Evolutionary conservation across 2,888 invertebrate species (phyloP).

Genomic region (Autographa pulchrina): DNA sequence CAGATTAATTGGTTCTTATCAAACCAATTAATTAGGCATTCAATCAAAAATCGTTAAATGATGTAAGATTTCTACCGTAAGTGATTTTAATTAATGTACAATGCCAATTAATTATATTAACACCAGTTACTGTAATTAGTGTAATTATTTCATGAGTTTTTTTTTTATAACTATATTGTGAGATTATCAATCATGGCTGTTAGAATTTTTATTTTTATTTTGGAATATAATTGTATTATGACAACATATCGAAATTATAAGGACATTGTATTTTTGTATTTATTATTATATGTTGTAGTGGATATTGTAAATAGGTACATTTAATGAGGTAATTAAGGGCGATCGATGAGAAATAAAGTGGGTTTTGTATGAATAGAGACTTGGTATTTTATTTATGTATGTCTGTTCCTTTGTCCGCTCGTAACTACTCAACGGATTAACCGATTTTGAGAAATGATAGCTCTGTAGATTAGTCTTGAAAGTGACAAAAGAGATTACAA

Average conservation of each 20-base stretch:
- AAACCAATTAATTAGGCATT: constrained; percentile 20
- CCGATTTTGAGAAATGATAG: no score
- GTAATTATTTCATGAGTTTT: constrained; percentile 34
- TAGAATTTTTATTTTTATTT: constrained; percentile 56
- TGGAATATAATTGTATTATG: constrained; percentile 47
- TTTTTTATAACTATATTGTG: constrained; percentile 57
- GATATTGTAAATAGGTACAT: constrained; percentile 67
- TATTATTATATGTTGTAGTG: constrained; percentile 58
- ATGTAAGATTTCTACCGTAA: constrained; percentile 26
- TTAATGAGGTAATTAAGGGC: constrained; percentile 50
- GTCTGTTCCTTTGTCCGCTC: no score
- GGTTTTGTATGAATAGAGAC: constrained; percentile 50
- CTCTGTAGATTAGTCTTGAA: no score
- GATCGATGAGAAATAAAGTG: constrained; percentile 59
- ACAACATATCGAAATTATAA: constrained; percentile 57
- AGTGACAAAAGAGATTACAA: no score
- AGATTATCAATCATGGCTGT: constrained; percentile 75
- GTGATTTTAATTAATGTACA: constrained; percentile 23
- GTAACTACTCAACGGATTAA: no score
- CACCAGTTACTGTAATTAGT: constrained; percentile 53
- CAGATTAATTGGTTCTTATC: constrained; percentile 17
- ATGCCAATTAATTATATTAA: constrained; percentile 21
- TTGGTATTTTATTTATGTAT: constrained; percentile 34
- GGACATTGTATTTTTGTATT: constrained; percentile 57
- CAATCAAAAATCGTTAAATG: constrained; percentile 9